A percentile compares a stretch with the other conserved stretches of the same genome.
These are phyloP conservation scores for Enteromius unitaeniatus DNA, from an alignment of 2,797 vertebrate genomes.

Conservation along the genomic window DNA sequence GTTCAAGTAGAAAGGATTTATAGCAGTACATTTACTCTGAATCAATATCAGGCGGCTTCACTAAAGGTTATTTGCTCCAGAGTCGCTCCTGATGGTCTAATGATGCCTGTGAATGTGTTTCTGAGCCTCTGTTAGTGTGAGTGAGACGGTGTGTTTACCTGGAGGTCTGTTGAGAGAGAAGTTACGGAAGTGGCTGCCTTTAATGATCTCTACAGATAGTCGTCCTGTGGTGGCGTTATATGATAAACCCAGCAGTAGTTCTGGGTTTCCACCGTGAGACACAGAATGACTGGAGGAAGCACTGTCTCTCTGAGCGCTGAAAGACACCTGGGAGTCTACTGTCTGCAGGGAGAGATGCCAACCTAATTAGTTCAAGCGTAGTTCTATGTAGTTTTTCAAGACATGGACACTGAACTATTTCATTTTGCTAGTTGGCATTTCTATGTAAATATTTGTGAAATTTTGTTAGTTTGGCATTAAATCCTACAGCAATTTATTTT, in stretches of 20 bases:
- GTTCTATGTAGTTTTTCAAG: neutral
- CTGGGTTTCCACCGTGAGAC: conserved; percentile 91
- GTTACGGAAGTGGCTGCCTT: conserved; percentile 98
- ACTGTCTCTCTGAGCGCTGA: conserved; percentile 88
- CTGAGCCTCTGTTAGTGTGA: conserved; percentile 13
- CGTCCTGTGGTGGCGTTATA: conserved; percentile 95
- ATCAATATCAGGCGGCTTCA: conserved; percentile 35
- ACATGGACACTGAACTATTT: neutral
- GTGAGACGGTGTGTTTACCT: conserved; percentile 73
- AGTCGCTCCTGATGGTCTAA: conserved; percentile 14
- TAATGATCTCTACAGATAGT: conserved; percentile 96
- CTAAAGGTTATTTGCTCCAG: conserved; percentile 32
- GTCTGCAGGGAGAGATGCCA: conserved; percentile 76
- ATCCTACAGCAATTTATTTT: neutral
- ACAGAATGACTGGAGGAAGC: conserved; percentile 90
- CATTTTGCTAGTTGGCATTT: neutral
- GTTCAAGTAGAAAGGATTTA: conserved; percentile 14
- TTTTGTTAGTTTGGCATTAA: neutral
- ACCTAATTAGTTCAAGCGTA: conserved; percentile 2
- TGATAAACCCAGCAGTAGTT: conserved; percentile 91
- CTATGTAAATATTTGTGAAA: neutral
- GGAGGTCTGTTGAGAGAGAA: conserved; percentile 92
- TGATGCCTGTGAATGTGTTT: conserved; percentile 27
- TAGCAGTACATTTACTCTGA: conserved; percentile 7
- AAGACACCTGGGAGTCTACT: conserved; percentile 86